These are phyloP conservation scores for Anomalospiza imberbis DNA, from an alignment of 2,797 vertebrate genomes.

Conservation along the genomic window DNA sequence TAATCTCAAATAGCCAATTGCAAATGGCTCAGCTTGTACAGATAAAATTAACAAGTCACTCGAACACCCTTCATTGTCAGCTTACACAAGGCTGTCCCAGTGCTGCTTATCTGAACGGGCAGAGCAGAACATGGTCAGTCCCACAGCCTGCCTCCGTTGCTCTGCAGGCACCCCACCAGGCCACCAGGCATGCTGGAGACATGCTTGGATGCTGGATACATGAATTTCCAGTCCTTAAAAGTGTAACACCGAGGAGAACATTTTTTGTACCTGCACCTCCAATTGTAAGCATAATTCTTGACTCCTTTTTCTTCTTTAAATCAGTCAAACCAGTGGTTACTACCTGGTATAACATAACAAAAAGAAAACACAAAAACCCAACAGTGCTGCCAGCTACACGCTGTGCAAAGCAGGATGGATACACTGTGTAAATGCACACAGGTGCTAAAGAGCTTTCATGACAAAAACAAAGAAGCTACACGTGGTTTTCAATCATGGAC, in stretches of 20 bases:
- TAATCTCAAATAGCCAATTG: not conserved
- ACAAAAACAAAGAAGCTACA: not conserved
- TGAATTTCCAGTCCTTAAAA: not conserved
- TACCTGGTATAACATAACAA: rapidly evolving
- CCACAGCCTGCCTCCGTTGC: not conserved
- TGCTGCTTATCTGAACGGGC: not conserved
- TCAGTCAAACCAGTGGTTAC: not conserved
- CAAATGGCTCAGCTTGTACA: not conserved
- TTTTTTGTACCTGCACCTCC: not conserved
- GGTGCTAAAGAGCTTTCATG: not conserved
- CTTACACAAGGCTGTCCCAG: not conserved
- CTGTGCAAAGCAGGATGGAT: not conserved
- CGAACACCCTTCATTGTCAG: rapidly evolving
- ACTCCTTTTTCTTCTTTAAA: not conserved
- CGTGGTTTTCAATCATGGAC: not conserved
- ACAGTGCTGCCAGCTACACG: not conserved
- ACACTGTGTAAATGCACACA: not conserved
- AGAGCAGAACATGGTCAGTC: rapidly evolving
- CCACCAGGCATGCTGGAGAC: not conserved
- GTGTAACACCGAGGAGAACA: not conserved
- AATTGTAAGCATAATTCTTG: not conserved
- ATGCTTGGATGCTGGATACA: not conserved
- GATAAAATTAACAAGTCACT: not conserved
- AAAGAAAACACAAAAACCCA: not conserved
- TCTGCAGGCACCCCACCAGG: not conserved